A percentile compares a stretch with the other conserved stretches of the same genome.
Conservation (phyloP, 2,888 invertebrate genomes). For the Escarpia spicata region DNA sequence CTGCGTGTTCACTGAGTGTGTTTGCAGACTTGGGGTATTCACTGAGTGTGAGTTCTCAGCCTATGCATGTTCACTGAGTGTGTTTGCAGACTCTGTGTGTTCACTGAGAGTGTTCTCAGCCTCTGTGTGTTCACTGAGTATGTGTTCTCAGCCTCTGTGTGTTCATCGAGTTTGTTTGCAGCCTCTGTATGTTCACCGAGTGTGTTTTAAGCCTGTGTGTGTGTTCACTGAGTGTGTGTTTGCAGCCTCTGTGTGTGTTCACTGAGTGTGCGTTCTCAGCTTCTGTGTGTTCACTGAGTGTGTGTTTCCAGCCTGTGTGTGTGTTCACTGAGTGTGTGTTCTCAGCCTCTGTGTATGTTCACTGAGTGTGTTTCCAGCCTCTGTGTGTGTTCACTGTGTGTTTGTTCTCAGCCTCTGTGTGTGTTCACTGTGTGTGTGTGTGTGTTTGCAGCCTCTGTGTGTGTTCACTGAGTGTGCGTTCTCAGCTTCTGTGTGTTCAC, state of each 20-base stretch:
- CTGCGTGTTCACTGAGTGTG: not conserved
- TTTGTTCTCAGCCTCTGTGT: not conserved
- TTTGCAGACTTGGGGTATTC: not conserved
- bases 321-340: not conserved
- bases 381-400: not conserved
- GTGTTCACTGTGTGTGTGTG: not conserved
- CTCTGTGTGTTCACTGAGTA: not conserved
- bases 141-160: too few species aligned
- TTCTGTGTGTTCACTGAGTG: not conserved
- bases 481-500: too few species aligned
- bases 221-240: too few species aligned
- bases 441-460: not conserved
- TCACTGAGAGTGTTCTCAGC: slow-evolving; percentile 1
- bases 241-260: too few species aligned
- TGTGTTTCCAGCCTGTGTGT: not conserved
- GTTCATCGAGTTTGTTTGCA: too few species aligned
- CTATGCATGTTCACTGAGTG: not conserved
- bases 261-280: not conserved
- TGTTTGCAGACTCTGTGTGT: not conserved
- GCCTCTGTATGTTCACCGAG: too few species aligned
- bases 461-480: not conserved
- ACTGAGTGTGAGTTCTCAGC: not conserved
- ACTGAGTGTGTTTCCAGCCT: not conserved
- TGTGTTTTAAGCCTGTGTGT: too few species aligned
- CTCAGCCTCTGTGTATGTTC: slow-evolving; percentile 45